Evolutionary conservation across 2,113 vertebrate species (phyloP), one percentile per base, ranked within the genome.

Genomic region (Hyaena hyaena): DNA sequence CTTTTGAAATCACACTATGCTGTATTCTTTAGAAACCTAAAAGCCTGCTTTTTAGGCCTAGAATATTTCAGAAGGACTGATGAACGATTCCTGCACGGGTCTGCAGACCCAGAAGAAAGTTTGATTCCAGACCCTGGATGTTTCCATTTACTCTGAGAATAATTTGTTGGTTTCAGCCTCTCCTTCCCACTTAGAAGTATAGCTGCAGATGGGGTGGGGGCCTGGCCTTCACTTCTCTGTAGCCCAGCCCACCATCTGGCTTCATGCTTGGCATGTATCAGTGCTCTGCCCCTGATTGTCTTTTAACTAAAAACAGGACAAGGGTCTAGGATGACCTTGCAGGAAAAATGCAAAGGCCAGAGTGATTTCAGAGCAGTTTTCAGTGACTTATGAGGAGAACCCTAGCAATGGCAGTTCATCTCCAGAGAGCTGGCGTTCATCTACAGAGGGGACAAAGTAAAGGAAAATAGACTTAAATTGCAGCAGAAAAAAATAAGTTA

Each of bases 1-100:
- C n/a, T 82, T 97, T 39, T n/a, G 86, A 92, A 92, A 81, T 84
- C 74, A 74, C 14, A 85, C 76, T 48, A 35, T 71, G 21, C 50
- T 81, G 33, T 28, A 43, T 80, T 77, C 53, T 17, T 50, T 71
- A 8, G 48, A 58, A 91, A 43, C 35, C 9, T n/a, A 23, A 58
- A 82, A 93, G 55, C 69, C 58, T 93, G 28, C 23, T 21, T 48
- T 53, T 94, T 92, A 19, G n/a, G 7, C 33, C 66, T n/a, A 31
- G 80, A 26, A 26, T 65, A 17, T 94, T 88, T 83, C 65, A 63
- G 81, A 58, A 95, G 90, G 65, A 93, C 48, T 58, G 19, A 26
- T 55, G 61, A 45, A 10, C 21, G 48, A 63, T 55, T 53, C 26
- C 35, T 79, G 7, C 21, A 55, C 63, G 79, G 12, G 39, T 87